Evolutionary conservation across 2,113 vertebrate species (phyloP).

Genomic region (Actenoides lindsayi): DNA sequence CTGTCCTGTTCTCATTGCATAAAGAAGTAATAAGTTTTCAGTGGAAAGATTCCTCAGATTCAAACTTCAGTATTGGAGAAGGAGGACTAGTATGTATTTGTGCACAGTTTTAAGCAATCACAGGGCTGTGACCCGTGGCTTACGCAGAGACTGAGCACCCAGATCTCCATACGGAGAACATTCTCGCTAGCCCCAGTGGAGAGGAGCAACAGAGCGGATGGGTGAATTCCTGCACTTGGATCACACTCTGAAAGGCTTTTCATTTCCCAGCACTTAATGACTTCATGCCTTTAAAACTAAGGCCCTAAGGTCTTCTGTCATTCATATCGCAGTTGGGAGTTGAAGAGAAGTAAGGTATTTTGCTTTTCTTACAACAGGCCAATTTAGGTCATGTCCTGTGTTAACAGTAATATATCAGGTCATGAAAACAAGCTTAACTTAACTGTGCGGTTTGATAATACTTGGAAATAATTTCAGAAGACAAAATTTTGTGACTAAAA

Average conservation of each 20-base stretch:
- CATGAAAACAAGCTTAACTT: not conserved
- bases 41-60: not conserved
- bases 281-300: constrained; percentile 31
- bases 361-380: not conserved
- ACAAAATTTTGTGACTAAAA: not conserved
- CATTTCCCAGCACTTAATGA: not conserved
- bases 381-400: not conserved
- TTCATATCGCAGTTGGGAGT: not conserved
- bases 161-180: not conserved
- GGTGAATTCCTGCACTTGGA: not conserved
- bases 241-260: not conserved
- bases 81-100: not conserved
- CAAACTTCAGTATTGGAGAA: not conserved
- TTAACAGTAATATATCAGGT: not conserved
- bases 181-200: not conserved
- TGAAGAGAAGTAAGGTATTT: not conserved
- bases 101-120: not conserved
- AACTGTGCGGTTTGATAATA: not conserved
- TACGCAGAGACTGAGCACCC: not conserved
- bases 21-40: not conserved
- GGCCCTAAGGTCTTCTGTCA: not conserved
- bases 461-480: not conserved
- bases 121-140: not conserved
- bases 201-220: not conserved
- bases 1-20: not conserved